Base-by-base conservation (phyloP, 2,113 vertebrate genomes). In the Panthera uncia region DNA sequence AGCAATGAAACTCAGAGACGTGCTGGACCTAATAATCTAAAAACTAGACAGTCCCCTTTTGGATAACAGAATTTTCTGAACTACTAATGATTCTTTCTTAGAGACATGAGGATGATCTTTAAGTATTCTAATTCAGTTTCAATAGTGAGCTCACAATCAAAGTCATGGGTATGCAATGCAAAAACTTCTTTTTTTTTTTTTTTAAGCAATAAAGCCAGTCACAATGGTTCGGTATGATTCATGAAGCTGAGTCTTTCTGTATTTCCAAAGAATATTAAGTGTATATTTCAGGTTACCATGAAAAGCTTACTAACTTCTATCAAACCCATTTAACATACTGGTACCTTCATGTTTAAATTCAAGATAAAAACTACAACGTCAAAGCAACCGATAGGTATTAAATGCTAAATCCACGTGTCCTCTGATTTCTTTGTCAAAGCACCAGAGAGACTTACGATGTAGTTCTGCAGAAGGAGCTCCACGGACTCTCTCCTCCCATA, bases 401-500 rank as follows among this genome's bases (percentile, higher is more conserved):
- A 48, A 7, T 25, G 61, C 76, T 80, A 29, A 86, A 57, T 21
- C 38, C 36, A 33, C 1, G 31, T 38, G 41, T 29, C 38, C 4
- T 27, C 57, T 36, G 52, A n/a, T 38, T 61, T 83, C 65, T 36
- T 55, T 48, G 8, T 9, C 50, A 68, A 91, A 96, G 29, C 80
- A 2, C 25, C 55, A 13, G 71, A 63, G 65, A 38, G 96, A 99
- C 99, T 99, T 98, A 99, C 99, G 52, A 99, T 98, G 94, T 99
- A 99, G 98, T 99, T 99, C 52, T 99, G 99, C 73, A 99, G 97
- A 87, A 99, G 99, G 18, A 99, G 98, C 96, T 99, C 99, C 88
- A 99, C 99, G 0, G 99, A 99, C 48, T 99, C 99, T 71, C 99
- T 98, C 36, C 99, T 99, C 98, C 99, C 99, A 0, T 99, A 99